Base-by-base conservation (phyloP, 2,888 invertebrate genomes). In the Brenthis daphne region DNA sequence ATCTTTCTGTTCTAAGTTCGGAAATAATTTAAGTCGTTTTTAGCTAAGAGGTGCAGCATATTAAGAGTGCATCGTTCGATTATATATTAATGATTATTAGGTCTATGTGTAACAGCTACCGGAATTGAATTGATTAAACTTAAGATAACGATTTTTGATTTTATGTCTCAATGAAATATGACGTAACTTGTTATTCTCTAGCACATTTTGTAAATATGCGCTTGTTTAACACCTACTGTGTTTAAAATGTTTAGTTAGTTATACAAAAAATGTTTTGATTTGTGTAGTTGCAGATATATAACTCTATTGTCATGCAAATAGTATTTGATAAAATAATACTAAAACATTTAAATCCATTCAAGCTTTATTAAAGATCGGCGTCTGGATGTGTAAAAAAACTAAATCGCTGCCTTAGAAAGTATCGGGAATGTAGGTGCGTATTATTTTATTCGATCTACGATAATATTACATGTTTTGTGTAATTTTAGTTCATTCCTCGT, bases 71-170 rank as follows among this genome's bases (percentile, higher is more conserved):
- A 63, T 13, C 33, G 12, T 53, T 63, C 13, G 53, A 53, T 60
- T 60, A 50, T 60, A 60, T 53, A 63, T 37, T 33, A 53, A 63
- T 51, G 51, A 51, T 63, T 63, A 63, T 63, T 16, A 33, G 29
- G 13, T 60, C 60, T 60, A 24, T 50, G 37, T 63, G 16, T 53
- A 53, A 63, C 51, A 37, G 61, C 61, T 63, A 63, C 61, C 61
- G 61, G 53, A 63, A 53, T 63, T 16, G 61, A 43, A 43, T 63
- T 37, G 60, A 60, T 60, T 60, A 50, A 50, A 60, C 50, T 50
- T 60, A 43, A 33, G 48, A 50, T 48, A 60, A 60, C 4, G 5
- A 43, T 29, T 29, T 60, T 60, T 60, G 48, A 60, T 50, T 14
- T 24, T 60, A 60, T 48, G 29, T 29, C 60, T 29, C 60, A 29